A percentile compares a stretch with the other conserved stretches of the same genome.
Conservation (phyloP, 2,888 invertebrate species). For the Lydus trimaculatus region DNA sequence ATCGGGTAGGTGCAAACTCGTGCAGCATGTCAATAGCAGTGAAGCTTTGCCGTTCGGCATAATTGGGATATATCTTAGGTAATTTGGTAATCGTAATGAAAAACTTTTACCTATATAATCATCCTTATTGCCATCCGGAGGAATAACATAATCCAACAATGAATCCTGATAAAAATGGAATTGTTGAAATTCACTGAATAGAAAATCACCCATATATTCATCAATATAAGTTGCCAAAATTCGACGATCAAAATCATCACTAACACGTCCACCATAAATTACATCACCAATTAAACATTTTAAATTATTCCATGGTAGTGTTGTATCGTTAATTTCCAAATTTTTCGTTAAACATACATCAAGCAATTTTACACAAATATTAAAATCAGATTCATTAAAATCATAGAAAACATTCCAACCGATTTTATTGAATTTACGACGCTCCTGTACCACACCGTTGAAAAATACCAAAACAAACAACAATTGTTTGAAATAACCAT, state of each 20-base stretch:
- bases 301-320: constrained; percentile 88
- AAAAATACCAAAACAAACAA: constrained; percentile 91
- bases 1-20: too few relatives aligned
- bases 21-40: too few relatives aligned
- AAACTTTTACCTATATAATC: constrained; percentile 73
- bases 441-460: constrained; percentile 92
- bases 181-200: constrained; percentile 90
- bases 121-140: constrained; percentile 71
- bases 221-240: constrained; percentile 89
- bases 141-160: constrained; percentile 80
- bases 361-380: constrained; percentile 85
- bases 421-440: constrained; percentile 91
- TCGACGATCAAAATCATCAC: constrained; percentile 89
- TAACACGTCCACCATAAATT: constrained; percentile 94
- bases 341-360: constrained; percentile 84
- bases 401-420: constrained; percentile 96
- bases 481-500: constrained; percentile 80
- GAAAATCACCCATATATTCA: constrained; percentile 93
- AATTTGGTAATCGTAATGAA: too few relatives aligned
- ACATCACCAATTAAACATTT: constrained; percentile 95
- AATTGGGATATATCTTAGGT: too few relatives aligned
- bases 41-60: too few relatives aligned
- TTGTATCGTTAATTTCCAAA: constrained; percentile 61
- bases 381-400: constrained; percentile 92
- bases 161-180: constrained; percentile 87